These are phyloP conservation scores for Anniella stebbinsi DNA, from an alignment of 2,797 vertebrate species.

Conservation along the genomic window DNA sequence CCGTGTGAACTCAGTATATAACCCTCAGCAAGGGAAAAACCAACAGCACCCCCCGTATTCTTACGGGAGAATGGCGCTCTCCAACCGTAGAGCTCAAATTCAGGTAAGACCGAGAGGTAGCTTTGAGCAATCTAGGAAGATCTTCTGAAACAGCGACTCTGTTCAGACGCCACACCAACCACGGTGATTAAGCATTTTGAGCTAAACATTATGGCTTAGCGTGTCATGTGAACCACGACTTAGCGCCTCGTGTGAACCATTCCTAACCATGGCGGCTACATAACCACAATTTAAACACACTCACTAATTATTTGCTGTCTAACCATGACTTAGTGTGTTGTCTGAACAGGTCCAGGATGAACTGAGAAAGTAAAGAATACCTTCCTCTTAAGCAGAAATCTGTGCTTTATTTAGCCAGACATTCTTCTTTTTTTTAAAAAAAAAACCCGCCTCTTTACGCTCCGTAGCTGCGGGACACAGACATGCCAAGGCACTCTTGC, in stretches of 20 bases:
- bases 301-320: no score
- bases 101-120: not conserved
- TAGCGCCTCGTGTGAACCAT: no score
- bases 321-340: no score
- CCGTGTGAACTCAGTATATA: not conserved
- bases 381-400: no score
- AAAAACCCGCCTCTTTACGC: conserved; percentile 58
- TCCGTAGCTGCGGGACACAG: conserved; percentile 31
- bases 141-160: not conserved
- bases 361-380: not conserved
- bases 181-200: no score
- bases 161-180: no score
- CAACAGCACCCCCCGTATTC: not conserved
- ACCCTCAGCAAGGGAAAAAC: not conserved
- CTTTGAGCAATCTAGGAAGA: not conserved
- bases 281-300: no score
- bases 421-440: not conserved
- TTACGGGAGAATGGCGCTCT: not conserved
- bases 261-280: no score
- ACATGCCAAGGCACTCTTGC: conserved; percentile 35
- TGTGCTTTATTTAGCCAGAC: not conserved
- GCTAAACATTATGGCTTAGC: no score
- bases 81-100: not conserved
- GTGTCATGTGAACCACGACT: no score
- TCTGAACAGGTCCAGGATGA: not conserved